Percentiles rank a stretch among this genome's conserved stretches.
These are phyloP conservation scores for Apodemus speciosus DNA, from an alignment of 2,113 vertebrate species.

Conservation along the genomic window DNA sequence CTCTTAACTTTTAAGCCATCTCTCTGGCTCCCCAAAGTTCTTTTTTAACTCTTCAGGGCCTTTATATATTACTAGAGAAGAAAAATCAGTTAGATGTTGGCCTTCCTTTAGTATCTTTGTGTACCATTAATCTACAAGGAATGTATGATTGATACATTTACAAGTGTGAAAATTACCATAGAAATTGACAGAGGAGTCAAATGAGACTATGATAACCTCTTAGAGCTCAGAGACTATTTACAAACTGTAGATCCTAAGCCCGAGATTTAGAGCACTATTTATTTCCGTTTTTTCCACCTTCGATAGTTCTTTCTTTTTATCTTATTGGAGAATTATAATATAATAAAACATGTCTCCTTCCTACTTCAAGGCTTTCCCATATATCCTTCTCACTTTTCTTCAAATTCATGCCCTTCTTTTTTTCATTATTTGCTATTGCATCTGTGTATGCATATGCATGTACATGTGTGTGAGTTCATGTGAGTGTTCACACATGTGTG, in stretches of 20 bases:
- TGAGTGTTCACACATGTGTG: not conserved
- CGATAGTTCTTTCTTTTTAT: not conserved
- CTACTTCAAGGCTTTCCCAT: not conserved
- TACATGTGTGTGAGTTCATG: no score
- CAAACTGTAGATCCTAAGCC: constrained; percentile 3
- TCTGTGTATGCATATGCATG: not conserved
- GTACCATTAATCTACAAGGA: constrained; percentile 34
- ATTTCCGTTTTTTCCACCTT: not conserved
- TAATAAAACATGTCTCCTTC: not conserved
- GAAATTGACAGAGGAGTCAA: not conserved
- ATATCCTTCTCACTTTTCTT: not conserved
- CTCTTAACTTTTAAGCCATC: not conserved
- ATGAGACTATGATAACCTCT: not conserved
- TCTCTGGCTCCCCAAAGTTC: not conserved
- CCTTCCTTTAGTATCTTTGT: constrained; percentile 37
- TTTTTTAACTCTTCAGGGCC: constrained; percentile 21
- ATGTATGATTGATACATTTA: constrained; percentile 16
- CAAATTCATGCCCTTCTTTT: not conserved
- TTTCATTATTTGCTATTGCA: not conserved
- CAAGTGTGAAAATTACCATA: constrained; percentile 33
- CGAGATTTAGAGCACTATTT: not conserved
- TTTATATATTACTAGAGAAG: not conserved
- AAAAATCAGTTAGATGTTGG: not conserved
- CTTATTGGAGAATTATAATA: not conserved
- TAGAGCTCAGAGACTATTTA: constrained; percentile 33